phyloP scores from a whole-genome alignment of 2,888 invertebrate genomes.

The Ellobium chinense region DNA sequence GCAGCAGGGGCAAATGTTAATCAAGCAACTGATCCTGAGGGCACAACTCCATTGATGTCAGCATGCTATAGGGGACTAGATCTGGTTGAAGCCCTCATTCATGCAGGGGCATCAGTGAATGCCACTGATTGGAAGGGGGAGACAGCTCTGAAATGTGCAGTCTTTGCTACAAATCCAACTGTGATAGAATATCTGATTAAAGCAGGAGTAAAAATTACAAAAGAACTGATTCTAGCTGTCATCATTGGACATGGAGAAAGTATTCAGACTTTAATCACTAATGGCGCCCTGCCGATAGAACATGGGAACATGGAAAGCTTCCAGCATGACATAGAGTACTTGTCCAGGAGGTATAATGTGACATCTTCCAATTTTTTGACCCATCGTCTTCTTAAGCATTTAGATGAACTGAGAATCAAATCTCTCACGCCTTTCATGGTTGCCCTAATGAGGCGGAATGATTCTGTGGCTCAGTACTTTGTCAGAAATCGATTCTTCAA shows the following conservation, averaged over 20 bases:
- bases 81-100: not conserved
- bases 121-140: not conserved
- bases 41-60: slow-evolving; percentile 9
- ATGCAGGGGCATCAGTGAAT: slow-evolving; percentile 2
- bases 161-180: not conserved
- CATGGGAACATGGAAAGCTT: not conserved
- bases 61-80: not conserved
- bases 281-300: not conserved
- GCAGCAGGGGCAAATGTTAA: slow-evolving; percentile 1
- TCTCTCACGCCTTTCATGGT: slow-evolving; percentile 9
- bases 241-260: slow-evolving; percentile 8
- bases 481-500: not conserved
- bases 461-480: not conserved
- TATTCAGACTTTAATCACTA: not conserved
- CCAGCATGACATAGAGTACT: not conserved
- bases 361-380: not conserved
- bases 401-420: not conserved
- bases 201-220: not conserved
- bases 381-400: not conserved
- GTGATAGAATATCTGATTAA: not conserved
- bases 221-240: slow-evolving; percentile 11
- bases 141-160: slow-evolving; percentile 16
- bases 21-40: not conserved
- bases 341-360: not conserved
- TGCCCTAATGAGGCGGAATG: not conserved